These are phyloP conservation scores for Trinectes maculatus DNA, from an alignment of 2,113 vertebrate genomes.

Conservation along the genomic window DNA sequence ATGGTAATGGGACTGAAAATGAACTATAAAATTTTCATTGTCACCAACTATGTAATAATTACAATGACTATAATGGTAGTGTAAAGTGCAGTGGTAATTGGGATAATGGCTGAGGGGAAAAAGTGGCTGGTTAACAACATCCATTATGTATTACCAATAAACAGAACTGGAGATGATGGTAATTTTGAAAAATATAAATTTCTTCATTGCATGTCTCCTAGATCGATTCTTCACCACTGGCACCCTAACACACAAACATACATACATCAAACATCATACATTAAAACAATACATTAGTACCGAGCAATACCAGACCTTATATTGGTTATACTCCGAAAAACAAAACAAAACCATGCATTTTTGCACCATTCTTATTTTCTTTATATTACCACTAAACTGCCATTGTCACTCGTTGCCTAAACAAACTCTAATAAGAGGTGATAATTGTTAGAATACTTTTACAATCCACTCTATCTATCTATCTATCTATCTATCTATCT, in stretches of 20 bases:
- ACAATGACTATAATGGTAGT: slow-evolving; percentile 50
- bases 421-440: not conserved
- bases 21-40: slow-evolving; percentile 53
- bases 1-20: slow-evolving; percentile 39
- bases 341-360: too few relatives aligned
- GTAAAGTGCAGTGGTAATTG: slow-evolving; percentile 57
- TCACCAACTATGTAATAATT: slow-evolving; percentile 60
- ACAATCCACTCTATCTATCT: too few relatives aligned
- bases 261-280: not conserved
- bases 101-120: slow-evolving; percentile 41
- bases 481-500: too few relatives aligned
- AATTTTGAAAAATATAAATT: slow-evolving; percentile 6
- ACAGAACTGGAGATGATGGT: slow-evolving; percentile 22
- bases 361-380: slow-evolving; percentile 19
- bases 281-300: too few relatives aligned
- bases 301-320: too few relatives aligned
- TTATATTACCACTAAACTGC: slow-evolving; percentile 10
- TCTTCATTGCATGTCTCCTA: slow-evolving; percentile 11
- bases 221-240: not conserved
- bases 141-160: slow-evolving; percentile 38
- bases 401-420: slow-evolving; percentile 5
- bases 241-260: not conserved
- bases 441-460: too few relatives aligned
- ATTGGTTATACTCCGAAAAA: too few relatives aligned
- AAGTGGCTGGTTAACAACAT: slow-evolving; percentile 40